These are phyloP conservation scores for Heliconius nattereri DNA, from an alignment of 1,140 invertebrate species.

Conservation along the genomic window DNA sequence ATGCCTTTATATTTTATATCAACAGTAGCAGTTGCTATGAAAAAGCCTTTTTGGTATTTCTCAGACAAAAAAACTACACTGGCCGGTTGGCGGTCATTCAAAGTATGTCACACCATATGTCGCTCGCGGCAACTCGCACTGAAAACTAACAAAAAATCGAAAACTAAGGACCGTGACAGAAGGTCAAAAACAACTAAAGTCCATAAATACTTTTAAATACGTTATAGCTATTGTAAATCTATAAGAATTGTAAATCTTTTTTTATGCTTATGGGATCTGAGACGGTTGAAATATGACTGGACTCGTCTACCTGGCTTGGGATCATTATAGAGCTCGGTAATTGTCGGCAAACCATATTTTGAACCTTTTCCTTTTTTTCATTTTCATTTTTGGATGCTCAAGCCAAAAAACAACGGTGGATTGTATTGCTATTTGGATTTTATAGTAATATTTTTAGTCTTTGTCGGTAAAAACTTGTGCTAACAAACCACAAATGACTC, in stretches of 20 bases:
- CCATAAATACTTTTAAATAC: constrained; percentile 73
- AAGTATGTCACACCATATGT: constrained; percentile 74
- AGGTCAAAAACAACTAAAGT: constrained; percentile 54
- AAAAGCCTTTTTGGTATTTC: constrained; percentile 34
- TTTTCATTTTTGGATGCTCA: constrained; percentile 52
- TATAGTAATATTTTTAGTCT: constrained; percentile 35
- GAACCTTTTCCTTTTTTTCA: constrained; percentile 56
- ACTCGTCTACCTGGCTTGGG: constrained; percentile 75
- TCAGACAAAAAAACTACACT: constrained; percentile 54
- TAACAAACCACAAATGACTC: constrained; percentile 38
- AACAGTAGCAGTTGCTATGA: constrained; percentile 53
- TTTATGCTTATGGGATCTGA: constrained; percentile 68
- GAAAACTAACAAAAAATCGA: constrained; percentile 68
- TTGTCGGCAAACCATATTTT: constrained; percentile 72
- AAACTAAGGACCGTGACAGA: constrained; percentile 62
- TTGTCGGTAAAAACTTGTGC: constrained; percentile 39
- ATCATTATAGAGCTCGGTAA: constrained; percentile 70
- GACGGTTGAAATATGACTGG: constrained; percentile 74
- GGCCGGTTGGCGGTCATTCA: constrained; percentile 61
- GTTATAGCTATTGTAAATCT: constrained; percentile 71
- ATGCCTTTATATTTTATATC: constrained; percentile 21
- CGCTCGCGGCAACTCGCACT: constrained; percentile 54
- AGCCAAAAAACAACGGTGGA: constrained; percentile 52
- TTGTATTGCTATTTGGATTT: constrained; percentile 37
- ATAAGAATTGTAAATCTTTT: constrained; percentile 30